Evolutionary conservation across 2,797 vertebrate genomes (phyloP), one percentile per base, ranked within the genome.

Genomic region (Gymnoscopelus microlampas): DNA sequence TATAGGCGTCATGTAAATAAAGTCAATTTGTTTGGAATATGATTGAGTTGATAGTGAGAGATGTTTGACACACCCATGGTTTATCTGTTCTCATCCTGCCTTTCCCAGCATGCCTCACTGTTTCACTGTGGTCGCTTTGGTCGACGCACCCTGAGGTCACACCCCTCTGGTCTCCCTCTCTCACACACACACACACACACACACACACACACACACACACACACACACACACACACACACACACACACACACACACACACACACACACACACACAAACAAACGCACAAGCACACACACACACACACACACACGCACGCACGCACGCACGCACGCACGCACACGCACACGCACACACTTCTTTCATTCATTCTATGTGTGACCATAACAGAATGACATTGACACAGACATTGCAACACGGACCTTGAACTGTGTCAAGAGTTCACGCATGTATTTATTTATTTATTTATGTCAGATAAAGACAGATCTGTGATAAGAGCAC

Each of bases 141-240:
- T 32, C 29, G 29, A 32, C 29, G 29, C 29, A 32, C 29, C 29
- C 29, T 32, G 3, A 53, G 13, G 50, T 14, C 15, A 13, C 50
- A 53, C 29, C 50, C 50, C 15, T 14, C 50, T 14, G 10, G 5
- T 14, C 13, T 53, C 15, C 50, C 14, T 14, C 11, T 53, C 15
- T 8, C 13, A 19, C 53, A 54, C 7, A 15, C 19, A 1, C 9
- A 9, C 8, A 19, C 10, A n/a, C 3, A 11, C 53, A 8, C 15
- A 9, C 9, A 7, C 50, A 53, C 26, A 32, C 56, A 48, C 47
- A 85, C 74, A 84, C 4, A 4, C 26, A 23, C 39, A 51, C 49
- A 14, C 32, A 15, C 23, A 23, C 23, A 15, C 58, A 60, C 15
- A 23, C 35, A 24, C 32, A 24, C 32, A 60, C 59, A 47, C 59